These are phyloP conservation scores for Tribolium madens DNA, from an alignment of 1,140 invertebrate species.

Conservation along the genomic window DNA sequence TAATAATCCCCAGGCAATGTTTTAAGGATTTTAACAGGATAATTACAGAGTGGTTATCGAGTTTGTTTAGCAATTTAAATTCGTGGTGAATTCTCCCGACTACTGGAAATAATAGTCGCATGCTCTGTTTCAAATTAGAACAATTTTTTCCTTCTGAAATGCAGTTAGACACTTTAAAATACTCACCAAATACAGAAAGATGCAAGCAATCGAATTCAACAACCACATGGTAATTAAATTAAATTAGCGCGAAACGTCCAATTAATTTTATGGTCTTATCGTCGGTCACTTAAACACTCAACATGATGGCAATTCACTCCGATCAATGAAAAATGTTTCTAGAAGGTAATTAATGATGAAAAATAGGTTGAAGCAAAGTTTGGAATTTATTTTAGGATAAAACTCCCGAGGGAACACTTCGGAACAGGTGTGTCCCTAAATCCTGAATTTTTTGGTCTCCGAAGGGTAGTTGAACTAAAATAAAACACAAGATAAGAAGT, in stretches of 20 bases:
- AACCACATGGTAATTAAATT: slow-evolving; percentile 46
- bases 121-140: slow-evolving; percentile 25
- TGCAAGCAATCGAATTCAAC: slow-evolving; percentile 45
- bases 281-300: slow-evolving; percentile 27
- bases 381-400: background rate
- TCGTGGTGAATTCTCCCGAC: background rate
- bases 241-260: slow-evolving; percentile 40
- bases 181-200: slow-evolving; percentile 49
- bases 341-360: too few species aligned
- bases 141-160: background rate
- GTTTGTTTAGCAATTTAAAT: slow-evolving; percentile 39
- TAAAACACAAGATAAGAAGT: too few species aligned
- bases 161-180: slow-evolving; percentile 1
- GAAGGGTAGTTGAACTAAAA: too few species aligned
- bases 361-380: background rate
- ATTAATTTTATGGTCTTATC: slow-evolving; percentile 39
- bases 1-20: slow-evolving; percentile 13
- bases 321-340: slow-evolving; percentile 1
- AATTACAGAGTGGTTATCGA: slow-evolving; percentile 16
- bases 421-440: too few species aligned
- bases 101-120: slow-evolving; percentile 23
- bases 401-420: too few species aligned
- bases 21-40: slow-evolving; percentile 39
- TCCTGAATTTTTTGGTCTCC: too few species aligned
- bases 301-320: slow-evolving; percentile 11